phyloP scores from a whole-genome alignment of 1,140 invertebrate species.

The Listronotus bonariensis region DNA sequence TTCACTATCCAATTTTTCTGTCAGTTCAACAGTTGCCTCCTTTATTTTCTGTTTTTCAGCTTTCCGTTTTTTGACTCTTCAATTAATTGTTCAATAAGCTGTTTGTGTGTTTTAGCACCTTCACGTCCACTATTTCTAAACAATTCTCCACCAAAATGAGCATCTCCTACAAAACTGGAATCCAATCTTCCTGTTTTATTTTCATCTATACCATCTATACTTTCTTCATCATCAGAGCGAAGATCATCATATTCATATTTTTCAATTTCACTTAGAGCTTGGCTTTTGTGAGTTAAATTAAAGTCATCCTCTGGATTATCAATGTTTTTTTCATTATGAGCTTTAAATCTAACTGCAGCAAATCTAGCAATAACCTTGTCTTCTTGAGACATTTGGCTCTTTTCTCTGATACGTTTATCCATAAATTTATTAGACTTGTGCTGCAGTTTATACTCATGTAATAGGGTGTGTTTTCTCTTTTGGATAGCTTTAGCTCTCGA shows the following conservation, averaged over 20 bases:
- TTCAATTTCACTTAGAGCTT: conserved; percentile 87
- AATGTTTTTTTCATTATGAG: conserved; percentile 72
- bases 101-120: conserved; percentile 74
- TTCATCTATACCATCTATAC: conserved; percentile 67
- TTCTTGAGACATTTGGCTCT: conserved; percentile 72
- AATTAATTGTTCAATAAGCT: conserved; percentile 88
- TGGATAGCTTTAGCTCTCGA: conserved; percentile 81
- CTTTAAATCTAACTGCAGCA: conserved; percentile 73
- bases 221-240: conserved; percentile 77
- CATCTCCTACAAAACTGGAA: conserved; percentile 78
- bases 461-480: conserved; percentile 84
- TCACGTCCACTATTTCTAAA: conserved; percentile 68
- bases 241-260: conserved; percentile 91
- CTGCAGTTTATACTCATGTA: conserved; percentile 81
- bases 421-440: conserved; percentile 84
- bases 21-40: conserved; percentile 82
- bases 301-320: conserved; percentile 89
- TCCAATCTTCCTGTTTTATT: conserved; percentile 65
- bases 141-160: conserved; percentile 87
- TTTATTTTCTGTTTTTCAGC: conserved; percentile 83
- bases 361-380: conserved; percentile 86
- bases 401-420: conserved; percentile 87
- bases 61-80: conserved; percentile 87
- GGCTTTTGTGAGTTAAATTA: conserved; percentile 83
- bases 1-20: conserved; percentile 84